These are phyloP conservation scores for Sardinella longiceps DNA, from an alignment of 2,797 vertebrate species.

Conservation along the genomic window DNA sequence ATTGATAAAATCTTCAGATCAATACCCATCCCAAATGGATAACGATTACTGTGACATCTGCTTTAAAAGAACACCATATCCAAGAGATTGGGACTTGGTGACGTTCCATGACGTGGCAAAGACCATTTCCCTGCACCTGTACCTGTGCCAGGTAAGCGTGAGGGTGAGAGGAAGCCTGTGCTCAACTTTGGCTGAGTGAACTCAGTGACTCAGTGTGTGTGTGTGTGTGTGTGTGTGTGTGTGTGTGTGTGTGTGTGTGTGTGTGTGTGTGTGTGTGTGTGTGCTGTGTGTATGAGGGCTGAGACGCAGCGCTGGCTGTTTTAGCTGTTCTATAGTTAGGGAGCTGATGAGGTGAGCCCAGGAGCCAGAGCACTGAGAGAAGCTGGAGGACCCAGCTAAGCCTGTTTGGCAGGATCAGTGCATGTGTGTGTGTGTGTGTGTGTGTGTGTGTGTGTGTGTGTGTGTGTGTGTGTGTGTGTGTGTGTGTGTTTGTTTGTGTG, in stretches of 20 bases:
- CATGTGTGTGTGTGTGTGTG: not conserved
- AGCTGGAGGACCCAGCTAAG: conserved; percentile 10
- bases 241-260: not conserved
- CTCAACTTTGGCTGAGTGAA: not conserved
- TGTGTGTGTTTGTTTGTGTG: not conserved
- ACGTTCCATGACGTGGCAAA: not conserved
- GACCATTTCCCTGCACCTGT: not conserved
- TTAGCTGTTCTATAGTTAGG: not conserved
- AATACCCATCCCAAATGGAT: too few species aligned
- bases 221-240: not conserved
- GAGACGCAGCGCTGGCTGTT: not conserved
- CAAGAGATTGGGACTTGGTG: too few species aligned
- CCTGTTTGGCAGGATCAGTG: not conserved
- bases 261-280: not conserved
- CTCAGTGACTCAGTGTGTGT: too few species aligned
- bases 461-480: not conserved
- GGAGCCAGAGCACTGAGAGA: not conserved
- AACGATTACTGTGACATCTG: too few species aligned
- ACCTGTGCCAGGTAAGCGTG: not conserved
- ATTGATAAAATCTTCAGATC: too few species aligned
- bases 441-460: not conserved
- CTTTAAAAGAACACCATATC: too few species aligned
- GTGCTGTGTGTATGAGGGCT: not conserved
- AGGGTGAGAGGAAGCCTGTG: not conserved
- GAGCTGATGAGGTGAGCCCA: not conserved